Percentiles rank a stretch among this genome's conserved stretches.
Conservation (phyloP, 2,797 vertebrate species). For the Jordanella pulchra region DNA sequence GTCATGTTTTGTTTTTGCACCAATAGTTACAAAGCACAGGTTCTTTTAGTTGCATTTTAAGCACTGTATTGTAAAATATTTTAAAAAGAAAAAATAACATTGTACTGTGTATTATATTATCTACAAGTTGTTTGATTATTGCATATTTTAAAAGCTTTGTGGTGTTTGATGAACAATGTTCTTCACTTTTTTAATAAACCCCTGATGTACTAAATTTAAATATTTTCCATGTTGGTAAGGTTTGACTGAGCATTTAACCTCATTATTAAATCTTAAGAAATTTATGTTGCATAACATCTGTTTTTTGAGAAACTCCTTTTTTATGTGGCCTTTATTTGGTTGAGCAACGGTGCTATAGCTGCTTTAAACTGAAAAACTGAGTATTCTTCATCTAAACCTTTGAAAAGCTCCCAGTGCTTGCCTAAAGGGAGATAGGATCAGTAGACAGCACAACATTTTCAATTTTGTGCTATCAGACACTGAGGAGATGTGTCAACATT, state of each 20-base stretch:
- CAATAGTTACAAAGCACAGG: conserved; percentile 6
- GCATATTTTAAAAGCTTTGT: too few species aligned
- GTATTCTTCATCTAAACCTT: conserved; percentile 60
- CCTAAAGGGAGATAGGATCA: conserved; percentile 72
- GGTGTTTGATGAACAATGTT: too few species aligned
- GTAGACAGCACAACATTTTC: conserved; percentile 77
- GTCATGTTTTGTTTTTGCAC: conserved; percentile 24
- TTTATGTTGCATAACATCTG: not conserved
- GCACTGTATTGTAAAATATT: not conserved
- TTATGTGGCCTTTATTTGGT: conserved; percentile 1
- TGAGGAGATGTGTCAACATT: conserved; percentile 78
- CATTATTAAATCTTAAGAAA: not conserved
- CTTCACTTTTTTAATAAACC: not conserved
- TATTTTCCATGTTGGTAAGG: too few species aligned
- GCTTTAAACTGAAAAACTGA: conserved; percentile 35
- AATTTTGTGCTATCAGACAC: conserved; percentile 79
- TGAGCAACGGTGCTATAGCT: conserved; percentile 23
- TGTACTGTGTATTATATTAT: not conserved
- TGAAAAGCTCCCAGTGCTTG: conserved; percentile 66
- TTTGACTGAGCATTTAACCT: not conserved
- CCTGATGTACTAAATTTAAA: too few species aligned
- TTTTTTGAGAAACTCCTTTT: not conserved
- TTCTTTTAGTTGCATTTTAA: not conserved
- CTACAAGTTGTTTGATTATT: not conserved
- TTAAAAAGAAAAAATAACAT: not conserved